phyloP scores from a whole-genome alignment of 2,113 vertebrate genomes.

The Lonchura striata region DNA sequence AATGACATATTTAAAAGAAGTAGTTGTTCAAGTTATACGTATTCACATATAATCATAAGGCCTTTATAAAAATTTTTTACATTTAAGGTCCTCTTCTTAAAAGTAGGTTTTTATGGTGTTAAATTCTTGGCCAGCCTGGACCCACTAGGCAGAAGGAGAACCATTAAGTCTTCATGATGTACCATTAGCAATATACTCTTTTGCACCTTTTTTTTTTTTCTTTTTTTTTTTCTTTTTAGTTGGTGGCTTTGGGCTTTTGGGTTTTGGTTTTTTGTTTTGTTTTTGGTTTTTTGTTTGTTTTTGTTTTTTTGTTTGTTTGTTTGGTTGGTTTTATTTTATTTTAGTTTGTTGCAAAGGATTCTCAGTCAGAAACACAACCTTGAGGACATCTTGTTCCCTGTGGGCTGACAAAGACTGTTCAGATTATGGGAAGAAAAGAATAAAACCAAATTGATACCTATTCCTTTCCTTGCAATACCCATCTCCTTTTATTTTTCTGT shows the following conservation, averaged over 20 bases:
- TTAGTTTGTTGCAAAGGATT: not conserved
- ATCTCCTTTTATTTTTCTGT: not conserved
- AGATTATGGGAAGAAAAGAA: not conserved
- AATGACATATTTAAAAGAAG: not conserved
- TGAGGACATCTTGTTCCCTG: not conserved
- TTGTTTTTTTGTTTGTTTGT: not conserved
- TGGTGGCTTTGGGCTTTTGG: not conserved
- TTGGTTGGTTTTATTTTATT: not conserved
- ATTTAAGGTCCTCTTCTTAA: not conserved
- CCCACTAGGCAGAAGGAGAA: not conserved
- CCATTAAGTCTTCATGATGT: not conserved
- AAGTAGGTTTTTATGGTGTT: not conserved
- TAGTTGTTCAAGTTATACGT: not conserved
- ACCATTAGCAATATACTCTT: not conserved
- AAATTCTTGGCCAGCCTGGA: not conserved
- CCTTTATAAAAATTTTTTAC: not conserved
- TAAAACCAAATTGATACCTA: not conserved
- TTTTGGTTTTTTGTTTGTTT: not conserved
- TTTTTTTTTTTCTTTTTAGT: not conserved
- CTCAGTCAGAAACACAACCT: not conserved
- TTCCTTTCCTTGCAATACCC: not conserved
- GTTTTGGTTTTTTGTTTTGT: not conserved
- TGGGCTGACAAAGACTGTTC: not conserved
- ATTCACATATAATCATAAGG: conserved; percentile 11
- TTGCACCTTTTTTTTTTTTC: too few species aligned